Base-by-base conservation (phyloP, 2,113 vertebrate genomes). In the Melanocharis versteri region DNA sequence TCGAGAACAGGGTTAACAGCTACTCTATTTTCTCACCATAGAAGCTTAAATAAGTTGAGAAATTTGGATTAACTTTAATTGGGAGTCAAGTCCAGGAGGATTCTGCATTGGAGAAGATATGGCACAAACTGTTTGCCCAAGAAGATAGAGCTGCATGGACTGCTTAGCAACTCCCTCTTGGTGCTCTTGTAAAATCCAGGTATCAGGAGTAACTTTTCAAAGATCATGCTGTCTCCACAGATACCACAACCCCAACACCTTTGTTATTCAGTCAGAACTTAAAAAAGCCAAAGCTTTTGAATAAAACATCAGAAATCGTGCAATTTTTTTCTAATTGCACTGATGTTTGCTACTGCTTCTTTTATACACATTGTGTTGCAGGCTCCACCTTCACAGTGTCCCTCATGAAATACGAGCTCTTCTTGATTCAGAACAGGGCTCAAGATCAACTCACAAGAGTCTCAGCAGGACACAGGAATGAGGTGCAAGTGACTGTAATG, bases 261-360 rank as follows among this genome's bases (percentile, higher is more conserved):
- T 27, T 50, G 21, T 75, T 83, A 64, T 3, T 73, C 69, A 72
- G 35, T 40, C 47, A 89, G 90, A 90, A 79, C 72, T 89, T 84
- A 16, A 35, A 82, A 90, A 92, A 87, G 40, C 18, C 21, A 50
- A 81, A 79, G 40, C 22, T 90, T 84, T 64, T 42, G 23, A 96
- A 93, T 94, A 96, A 94, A 97, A 75, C 33, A 87, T 53, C 48
- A 89, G 44, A 94, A 93, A 71, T 56, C 5, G 57, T 28, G 60
- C 3, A 3, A 0, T 39, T 86, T 77, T 68, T 69, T 33, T 83
- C 27, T 39, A 37, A 75, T 9, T 76, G 28, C 31, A 61, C 71
- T 58, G 23, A 83, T 65, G 10, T 68, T 91, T 76, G 51, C 58
- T 87, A 78, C 27, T 69, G 12, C 62, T 83, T 20, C 62, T 92